Evolutionary conservation across 2,888 invertebrate genomes (phyloP).

Genomic region (Aspidiotus destructor): DNA sequence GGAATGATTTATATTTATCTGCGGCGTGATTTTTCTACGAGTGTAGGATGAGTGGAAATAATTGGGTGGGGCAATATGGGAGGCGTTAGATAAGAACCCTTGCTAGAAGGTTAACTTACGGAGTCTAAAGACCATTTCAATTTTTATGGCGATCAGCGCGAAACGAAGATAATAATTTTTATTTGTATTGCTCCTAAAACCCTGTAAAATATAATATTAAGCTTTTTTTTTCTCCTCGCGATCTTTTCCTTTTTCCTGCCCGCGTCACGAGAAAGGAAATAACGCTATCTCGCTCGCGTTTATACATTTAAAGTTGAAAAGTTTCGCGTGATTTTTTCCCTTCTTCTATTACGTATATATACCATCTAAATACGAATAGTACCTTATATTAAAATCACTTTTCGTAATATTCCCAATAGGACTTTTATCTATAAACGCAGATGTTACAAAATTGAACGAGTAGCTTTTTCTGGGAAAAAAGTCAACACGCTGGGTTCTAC

Average conservation of each 20-base stretch:
- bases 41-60: slow-evolving; percentile 27
- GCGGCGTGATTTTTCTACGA: slow-evolving; percentile 36
- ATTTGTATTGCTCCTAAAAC: slow-evolving; percentile 32
- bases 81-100: slow-evolving; percentile 37
- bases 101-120: slow-evolving; percentile 35
- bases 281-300: background rate
- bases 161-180: slow-evolving; percentile 28
- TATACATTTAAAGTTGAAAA: slow-evolving; percentile 4
- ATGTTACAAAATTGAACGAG: slow-evolving; percentile 20
- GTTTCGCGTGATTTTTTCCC: background rate
- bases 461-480: slow-evolving; percentile 10
- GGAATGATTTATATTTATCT: slow-evolving; percentile 38
- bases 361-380: slow-evolving; percentile 3
- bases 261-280: background rate
- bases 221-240: slow-evolving; percentile 6
- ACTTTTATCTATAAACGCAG: slow-evolving; percentile 28
- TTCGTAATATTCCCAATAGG: slow-evolving; percentile 25
- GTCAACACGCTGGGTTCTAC: background rate
- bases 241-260: slow-evolving; percentile 2
- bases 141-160: slow-evolving; percentile 36
- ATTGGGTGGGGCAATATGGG: slow-evolving; percentile 38
- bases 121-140: slow-evolving; percentile 35
- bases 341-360: background rate
- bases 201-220: slow-evolving; percentile 33
- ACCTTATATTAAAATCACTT: slow-evolving; percentile 28